Base-by-base conservation (phyloP, 2,888 invertebrate genomes). In the Antheraea assamensis region DNA sequence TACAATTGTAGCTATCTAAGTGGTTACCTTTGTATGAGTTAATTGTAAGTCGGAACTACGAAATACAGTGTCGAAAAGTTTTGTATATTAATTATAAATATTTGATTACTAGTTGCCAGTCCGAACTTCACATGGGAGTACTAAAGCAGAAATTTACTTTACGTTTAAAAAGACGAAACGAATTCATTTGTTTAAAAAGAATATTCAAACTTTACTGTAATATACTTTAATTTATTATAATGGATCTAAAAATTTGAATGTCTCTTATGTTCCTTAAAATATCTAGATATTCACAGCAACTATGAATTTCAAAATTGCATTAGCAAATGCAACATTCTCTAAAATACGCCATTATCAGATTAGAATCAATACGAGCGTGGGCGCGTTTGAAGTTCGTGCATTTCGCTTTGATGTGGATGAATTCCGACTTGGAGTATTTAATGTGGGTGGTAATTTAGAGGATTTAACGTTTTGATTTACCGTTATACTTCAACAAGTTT, bases 1-100 rank as follows among this genome's bases (percentile, higher is more conserved):
- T 82, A 79, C 74, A 76, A 80, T 76, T 78, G 79, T 82, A 81
- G 75, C 75, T 83, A 82, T 83, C 81, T 79, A 74, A 74, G 70
- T 76, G 70, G 76, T 76, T 75, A 80, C 55, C 74, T 66, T 42
- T 74, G 74, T 77, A 78, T 72, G 31, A 68, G 72, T 52, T 66
- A 64, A 35, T 66, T 66, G 55, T 55, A 55, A 3, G 8, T 21
- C 0, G 55, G n/a, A n/a, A n/a, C n/a, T n/a, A n/a, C n/a, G 55
- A n/a, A 55, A 55, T 49, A 4, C 5, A 7, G 21, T 21, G 21
- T n/a, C n/a, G n/a, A n/a, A n/a, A n/a, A n/a, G n/a, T n/a, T 55
- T 55, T n/a, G 8, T 21, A n/a, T n/a, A 55, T n/a, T 21, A 55
- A 10, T n/a, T 8, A 55, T n/a, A n/a, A n/a, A n/a, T n/a, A n/a